These are phyloP conservation scores for Campaea margaritaria DNA, from an alignment of 2,888 invertebrate species.

Conservation along the genomic window DNA sequence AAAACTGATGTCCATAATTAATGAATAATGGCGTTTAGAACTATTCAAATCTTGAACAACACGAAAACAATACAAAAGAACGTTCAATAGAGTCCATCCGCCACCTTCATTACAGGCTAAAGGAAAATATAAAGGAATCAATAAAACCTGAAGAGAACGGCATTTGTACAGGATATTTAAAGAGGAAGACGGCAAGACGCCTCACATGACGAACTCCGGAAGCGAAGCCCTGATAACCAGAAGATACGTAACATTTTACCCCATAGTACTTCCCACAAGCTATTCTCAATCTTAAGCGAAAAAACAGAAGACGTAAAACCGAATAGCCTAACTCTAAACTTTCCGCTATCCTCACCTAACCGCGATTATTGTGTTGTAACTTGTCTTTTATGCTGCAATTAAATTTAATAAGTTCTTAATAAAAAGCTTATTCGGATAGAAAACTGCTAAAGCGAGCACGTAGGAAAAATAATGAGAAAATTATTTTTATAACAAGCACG, in stretches of 20 bases:
- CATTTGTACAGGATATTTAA: conserved; percentile 52
- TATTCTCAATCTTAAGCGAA: conserved; percentile 10
- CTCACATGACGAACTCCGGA: conserved; percentile 46
- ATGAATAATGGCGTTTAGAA: no score
- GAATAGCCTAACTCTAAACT: conserved; percentile 6
- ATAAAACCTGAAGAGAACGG: conserved; percentile 29
- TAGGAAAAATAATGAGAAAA: conserved; percentile 19
- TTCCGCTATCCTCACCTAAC: conserved; percentile 26
- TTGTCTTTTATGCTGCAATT: conserved; percentile 47
- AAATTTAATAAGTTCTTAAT: conserved; percentile 50
- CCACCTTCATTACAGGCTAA: conserved; percentile 24
- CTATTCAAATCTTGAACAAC: neutral
- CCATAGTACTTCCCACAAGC: neutral
- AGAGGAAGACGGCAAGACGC: conserved; percentile 49
- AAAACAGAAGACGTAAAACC: conserved; percentile 21
- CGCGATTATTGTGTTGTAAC: conserved; percentile 41
- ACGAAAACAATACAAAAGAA: conserved; percentile 1
- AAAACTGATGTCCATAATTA: no score
- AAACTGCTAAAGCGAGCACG: conserved; percentile 15
- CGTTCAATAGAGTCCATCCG: conserved; percentile 17
- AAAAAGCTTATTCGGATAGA: conserved; percentile 34
- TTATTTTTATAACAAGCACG: conserved; percentile 16
- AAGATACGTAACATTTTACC: conserved; percentile 18
- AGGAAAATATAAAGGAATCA: conserved; percentile 22
- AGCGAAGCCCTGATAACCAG: conserved; percentile 33